phyloP scores from a whole-genome alignment of 2,797 vertebrate species.

The Hemibagrus guttatus region DNA sequence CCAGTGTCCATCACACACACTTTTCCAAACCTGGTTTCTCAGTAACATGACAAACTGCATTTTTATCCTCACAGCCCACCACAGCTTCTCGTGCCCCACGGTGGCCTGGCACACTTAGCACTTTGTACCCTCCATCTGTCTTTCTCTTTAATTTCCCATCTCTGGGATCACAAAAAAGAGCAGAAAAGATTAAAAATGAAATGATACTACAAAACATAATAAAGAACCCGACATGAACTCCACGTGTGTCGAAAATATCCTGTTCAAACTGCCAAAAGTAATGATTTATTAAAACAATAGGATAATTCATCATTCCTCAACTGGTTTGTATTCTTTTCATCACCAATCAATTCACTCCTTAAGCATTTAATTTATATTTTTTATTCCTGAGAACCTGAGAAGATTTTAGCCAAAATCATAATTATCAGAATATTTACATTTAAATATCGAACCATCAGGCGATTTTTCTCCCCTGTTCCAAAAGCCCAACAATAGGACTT shows the following conservation, averaged over 20 bases:
- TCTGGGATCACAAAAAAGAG: neutral
- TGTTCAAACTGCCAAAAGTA: neutral
- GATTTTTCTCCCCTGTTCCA: neutral
- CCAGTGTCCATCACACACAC: neutral
- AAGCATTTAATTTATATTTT: neutral
- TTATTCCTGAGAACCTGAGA: neutral
- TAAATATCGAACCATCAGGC: conserved; percentile 27
- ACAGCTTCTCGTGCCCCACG: neutral
- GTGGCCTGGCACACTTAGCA: conserved; percentile 59
- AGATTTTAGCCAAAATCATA: conserved; percentile 15
- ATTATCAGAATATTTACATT: conserved; percentile 42
- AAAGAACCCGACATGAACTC: neutral
- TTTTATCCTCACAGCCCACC: conserved; percentile 42
- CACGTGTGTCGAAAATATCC: neutral
- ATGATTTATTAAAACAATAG: neutral
- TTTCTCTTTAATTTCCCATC: neutral
- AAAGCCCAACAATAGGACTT: conserved; percentile 53
- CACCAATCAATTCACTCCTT: neutral
- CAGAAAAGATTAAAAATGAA: neutral
- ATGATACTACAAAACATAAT: neutral
- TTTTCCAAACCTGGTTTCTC: neutral
- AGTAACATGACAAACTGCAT: neutral
- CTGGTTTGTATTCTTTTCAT: neutral
- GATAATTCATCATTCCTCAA: neutral
- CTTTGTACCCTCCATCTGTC: conserved; percentile 61